These are phyloP conservation scores for Xanthia icteritia DNA, from an alignment of 2,888 invertebrate genomes.

Conservation along the genomic window DNA sequence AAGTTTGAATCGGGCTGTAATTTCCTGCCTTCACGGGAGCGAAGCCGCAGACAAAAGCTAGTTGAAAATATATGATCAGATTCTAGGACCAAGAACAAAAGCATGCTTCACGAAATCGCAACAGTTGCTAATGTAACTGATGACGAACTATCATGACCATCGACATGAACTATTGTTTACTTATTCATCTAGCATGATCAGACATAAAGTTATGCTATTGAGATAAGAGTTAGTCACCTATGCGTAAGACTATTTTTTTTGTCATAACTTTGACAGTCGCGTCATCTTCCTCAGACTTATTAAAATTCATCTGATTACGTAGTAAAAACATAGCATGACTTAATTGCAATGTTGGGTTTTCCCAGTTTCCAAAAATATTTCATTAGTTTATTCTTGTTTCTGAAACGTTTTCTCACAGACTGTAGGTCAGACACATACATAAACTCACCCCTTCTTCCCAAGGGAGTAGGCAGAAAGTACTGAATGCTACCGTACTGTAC, in stretches of 20 bases:
- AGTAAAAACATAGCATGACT: neutral
- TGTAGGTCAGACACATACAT: too few relatives aligned
- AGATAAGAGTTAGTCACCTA: neutral
- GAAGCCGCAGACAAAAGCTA: neutral
- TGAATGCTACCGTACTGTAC: too few relatives aligned
- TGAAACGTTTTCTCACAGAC: too few relatives aligned
- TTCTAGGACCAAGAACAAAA: neutral
- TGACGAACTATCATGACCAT: slow-evolving; percentile 14
- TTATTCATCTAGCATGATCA: slow-evolving; percentile 12
- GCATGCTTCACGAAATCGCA: slow-evolving; percentile 24
- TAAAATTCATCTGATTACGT: neutral
- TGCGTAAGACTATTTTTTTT: neutral
- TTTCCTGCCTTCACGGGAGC: neutral
- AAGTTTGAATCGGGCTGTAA: too few relatives aligned
- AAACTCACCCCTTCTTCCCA: too few relatives aligned
- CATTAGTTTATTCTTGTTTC: too few relatives aligned
- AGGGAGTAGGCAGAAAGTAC: too few relatives aligned
- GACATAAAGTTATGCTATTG: neutral
- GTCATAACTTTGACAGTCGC: neutral
- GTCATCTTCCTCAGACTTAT: neutral
- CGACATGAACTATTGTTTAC: slow-evolving; percentile 1
- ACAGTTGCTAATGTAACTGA: slow-evolving; percentile 5
- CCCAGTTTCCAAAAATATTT: slow-evolving; percentile 4
- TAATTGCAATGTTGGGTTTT: slow-evolving; percentile 18
- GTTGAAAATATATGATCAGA: neutral